phyloP scores from a whole-genome alignment of 2,113 vertebrate genomes.

The Raja brachyura region DNA sequence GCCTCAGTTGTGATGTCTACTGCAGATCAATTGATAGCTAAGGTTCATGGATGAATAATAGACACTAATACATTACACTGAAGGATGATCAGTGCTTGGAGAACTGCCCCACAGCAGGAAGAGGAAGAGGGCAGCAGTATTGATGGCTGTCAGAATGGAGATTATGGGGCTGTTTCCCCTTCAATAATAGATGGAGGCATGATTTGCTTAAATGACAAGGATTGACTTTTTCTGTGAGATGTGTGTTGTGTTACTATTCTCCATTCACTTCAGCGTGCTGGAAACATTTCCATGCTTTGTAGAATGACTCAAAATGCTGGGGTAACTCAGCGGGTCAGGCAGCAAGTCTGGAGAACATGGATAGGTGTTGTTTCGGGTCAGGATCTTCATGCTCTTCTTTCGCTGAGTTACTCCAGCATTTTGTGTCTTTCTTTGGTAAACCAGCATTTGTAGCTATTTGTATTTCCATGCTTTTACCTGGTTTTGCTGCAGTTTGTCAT shows the following conservation, averaged over 20 bases:
- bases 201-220: not conserved
- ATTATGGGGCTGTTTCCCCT: not conserved
- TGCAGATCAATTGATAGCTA: not conserved
- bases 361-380: too few species aligned
- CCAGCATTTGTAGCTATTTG: too few species aligned
- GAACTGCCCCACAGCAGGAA: not conserved
- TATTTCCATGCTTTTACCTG: not conserved
- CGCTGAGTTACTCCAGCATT: too few species aligned
- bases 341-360: too few species aligned
- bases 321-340: too few species aligned
- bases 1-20: not conserved
- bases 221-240: not conserved
- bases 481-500: not conserved
- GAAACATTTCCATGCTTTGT: not conserved
- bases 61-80: not conserved
- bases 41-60: not conserved
- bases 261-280: not conserved
- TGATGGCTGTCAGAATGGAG: not conserved
- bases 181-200: not conserved
- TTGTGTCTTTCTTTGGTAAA: too few species aligned
- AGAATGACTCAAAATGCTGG: too few species aligned
- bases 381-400: too few species aligned
- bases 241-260: not conserved
- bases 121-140: too few species aligned
- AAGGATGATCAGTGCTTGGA: not conserved